Conservation (phyloP, 2,113 vertebrate genomes). For the Rhea americana region DNA sequence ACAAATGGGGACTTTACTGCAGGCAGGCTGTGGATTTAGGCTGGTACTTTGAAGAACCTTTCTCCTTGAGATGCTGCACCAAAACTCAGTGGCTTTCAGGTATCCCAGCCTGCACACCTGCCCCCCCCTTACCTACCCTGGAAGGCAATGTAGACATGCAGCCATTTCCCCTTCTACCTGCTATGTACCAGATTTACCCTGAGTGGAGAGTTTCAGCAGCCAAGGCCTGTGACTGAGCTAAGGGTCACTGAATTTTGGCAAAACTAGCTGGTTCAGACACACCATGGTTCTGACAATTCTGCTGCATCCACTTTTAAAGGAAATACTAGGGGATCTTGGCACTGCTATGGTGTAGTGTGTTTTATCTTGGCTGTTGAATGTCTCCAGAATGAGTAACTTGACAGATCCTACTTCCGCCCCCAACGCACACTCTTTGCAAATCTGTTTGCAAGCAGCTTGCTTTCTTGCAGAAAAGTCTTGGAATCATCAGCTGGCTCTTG, state of each 20-base stretch:
- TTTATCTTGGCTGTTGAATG: constrained; percentile 11
- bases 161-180: accelerated
- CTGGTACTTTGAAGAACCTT: not conserved
- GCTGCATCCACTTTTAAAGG: not conserved
- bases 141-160: accelerated
- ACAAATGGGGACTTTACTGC: accelerated
- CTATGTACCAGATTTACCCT: not conserved
- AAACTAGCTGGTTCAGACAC: not conserved
- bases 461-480: constrained; percentile 51
- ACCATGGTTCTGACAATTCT: not conserved
- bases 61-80: not conserved
- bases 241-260: not conserved
- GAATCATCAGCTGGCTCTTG: constrained; percentile 46
- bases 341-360: not conserved
- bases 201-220: not conserved
- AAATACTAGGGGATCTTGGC: not conserved
- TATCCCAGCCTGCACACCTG: too few species aligned
- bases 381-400: constrained; percentile 44
- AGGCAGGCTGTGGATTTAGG: not conserved
- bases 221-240: not conserved
- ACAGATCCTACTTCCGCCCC: not conserved
- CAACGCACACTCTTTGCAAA: constrained; percentile 21
- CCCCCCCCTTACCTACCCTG: accelerated
- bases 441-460: constrained; percentile 70
- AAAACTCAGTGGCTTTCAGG: not conserved